Conservation (phyloP, 2,888 invertebrate species). For the Tachina lurida region DNA sequence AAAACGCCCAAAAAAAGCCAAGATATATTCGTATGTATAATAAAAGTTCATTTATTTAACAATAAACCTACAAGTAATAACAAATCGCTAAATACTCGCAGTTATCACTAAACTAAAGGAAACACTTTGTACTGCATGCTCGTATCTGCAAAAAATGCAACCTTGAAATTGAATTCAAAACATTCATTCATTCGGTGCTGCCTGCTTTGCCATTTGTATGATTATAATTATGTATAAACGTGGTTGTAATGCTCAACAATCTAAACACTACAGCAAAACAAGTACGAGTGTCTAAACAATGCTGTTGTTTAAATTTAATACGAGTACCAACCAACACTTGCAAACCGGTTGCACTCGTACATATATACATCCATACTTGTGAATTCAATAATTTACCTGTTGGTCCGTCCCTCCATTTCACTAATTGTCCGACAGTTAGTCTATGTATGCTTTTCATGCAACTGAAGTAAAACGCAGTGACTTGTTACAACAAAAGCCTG, state of each 20-base stretch:
- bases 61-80: slow-evolving; percentile 23
- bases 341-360: slow-evolving; percentile 12
- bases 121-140: slow-evolving; percentile 22
- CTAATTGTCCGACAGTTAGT: not conserved
- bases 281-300: slow-evolving; percentile 26
- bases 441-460: slow-evolving; percentile 5
- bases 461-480: slow-evolving; percentile 43
- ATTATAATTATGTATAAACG: not conserved
- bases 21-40: not conserved
- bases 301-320: slow-evolving; percentile 27
- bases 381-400: not conserved
- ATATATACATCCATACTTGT: too few relatives aligned
- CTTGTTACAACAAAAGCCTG: slow-evolving; percentile 22
- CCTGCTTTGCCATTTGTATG: not conserved
- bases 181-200: not conserved
- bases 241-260: slow-evolving; percentile 13
- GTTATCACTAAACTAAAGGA: not conserved
- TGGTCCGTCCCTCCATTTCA: not conserved
- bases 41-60: not conserved
- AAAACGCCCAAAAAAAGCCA: not conserved
- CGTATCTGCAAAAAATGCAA: slow-evolving; percentile 40
- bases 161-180: slow-evolving; percentile 60
- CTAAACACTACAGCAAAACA: slow-evolving; percentile 22
- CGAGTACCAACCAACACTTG: slow-evolving; percentile 13
- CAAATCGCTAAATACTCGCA: not conserved